Evolutionary conservation across 2,888 invertebrate species (phyloP).

Genomic region (Rhamphomyia laevipes): DNA sequence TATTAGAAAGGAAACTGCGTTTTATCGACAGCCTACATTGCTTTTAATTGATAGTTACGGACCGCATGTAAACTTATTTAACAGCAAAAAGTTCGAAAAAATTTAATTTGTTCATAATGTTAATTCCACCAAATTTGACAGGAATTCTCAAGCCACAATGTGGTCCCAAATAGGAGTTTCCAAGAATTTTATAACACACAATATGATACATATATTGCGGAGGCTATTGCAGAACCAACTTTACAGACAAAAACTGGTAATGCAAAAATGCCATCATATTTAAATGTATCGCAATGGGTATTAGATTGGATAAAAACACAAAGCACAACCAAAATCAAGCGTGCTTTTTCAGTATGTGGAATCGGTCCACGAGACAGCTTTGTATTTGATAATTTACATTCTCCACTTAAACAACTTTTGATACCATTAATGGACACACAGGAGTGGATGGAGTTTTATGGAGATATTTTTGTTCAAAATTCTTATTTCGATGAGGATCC

Average conservation of each 20-base stretch:
- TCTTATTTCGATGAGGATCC: conserved; percentile 1
- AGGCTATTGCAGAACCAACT: neutral
- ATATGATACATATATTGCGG: neutral
- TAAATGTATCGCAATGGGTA: neutral
- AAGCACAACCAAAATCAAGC: too few species aligned
- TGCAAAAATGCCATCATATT: neutral
- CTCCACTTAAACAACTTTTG: neutral
- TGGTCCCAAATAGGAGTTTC: neutral
- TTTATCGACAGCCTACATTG: too few species aligned
- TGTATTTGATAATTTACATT: neutral
- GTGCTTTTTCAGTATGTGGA: neutral
- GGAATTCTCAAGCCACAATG: neutral
- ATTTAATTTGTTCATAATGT: neutral
- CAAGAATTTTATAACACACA: neutral
- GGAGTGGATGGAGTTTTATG: neutral
- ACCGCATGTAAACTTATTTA: too few species aligned
- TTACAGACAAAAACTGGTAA: neutral
- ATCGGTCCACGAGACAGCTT: neutral
- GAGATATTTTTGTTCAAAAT: neutral
- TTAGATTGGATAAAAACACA: conserved; percentile 1
- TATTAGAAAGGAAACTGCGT: too few species aligned
- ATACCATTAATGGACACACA: neutral
- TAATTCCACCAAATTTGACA: neutral
- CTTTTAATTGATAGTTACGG: too few species aligned
- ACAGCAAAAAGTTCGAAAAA: too few species aligned